Evolutionary conservation across 2,113 vertebrate species (phyloP).

Genomic region (Nannobrachium achirus): DNA sequence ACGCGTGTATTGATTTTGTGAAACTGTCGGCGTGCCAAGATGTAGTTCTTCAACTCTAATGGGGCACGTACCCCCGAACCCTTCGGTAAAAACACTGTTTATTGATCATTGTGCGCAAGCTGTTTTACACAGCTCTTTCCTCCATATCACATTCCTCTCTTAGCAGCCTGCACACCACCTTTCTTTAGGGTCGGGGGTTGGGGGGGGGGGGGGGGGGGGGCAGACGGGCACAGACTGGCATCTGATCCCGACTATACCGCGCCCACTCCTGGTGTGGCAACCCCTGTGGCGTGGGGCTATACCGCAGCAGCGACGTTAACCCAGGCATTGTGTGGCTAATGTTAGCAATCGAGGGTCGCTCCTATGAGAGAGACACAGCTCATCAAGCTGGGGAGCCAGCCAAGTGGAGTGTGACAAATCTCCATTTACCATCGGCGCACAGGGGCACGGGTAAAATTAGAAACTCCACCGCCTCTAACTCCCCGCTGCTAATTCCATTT

Average conservation of each 20-base stretch:
- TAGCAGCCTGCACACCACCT: not conserved
- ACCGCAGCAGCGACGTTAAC: conserved; percentile 51
- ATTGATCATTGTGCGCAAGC: conserved; percentile 66
- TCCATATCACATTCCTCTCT: conserved; percentile 12
- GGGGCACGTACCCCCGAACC: conserved; percentile 24
- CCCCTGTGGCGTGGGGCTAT: conserved; percentile 45
- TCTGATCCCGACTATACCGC: conserved; percentile 61
- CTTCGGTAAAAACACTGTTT: conserved; percentile 53
- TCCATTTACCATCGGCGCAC: conserved; percentile 85
- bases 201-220: no score
- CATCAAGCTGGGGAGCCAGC: conserved; percentile 81
- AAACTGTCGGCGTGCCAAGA: conserved; percentile 44
- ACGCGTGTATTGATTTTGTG: conserved; percentile 62
- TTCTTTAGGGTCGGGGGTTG: conserved; percentile 63
- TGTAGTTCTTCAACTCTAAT: conserved; percentile 38
- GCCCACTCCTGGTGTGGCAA: conserved; percentile 48
- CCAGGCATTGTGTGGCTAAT: conserved; percentile 59
- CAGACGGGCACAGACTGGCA: conserved; percentile 63
- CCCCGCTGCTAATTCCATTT: conserved; percentile 85
- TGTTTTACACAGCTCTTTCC: conserved; percentile 52
- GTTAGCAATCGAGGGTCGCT: conserved; percentile 62
- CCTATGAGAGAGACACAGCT: conserved; percentile 79
- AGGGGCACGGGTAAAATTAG: conserved; percentile 83
- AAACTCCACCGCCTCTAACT: conserved; percentile 74
- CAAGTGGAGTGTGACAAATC: conserved; percentile 92